A percentile compares a stretch with the other conserved stretches of the same genome.
Evolutionary conservation across 2,113 vertebrate genomes (phyloP).

Genomic region (Copsychus sechellarum): DNA sequence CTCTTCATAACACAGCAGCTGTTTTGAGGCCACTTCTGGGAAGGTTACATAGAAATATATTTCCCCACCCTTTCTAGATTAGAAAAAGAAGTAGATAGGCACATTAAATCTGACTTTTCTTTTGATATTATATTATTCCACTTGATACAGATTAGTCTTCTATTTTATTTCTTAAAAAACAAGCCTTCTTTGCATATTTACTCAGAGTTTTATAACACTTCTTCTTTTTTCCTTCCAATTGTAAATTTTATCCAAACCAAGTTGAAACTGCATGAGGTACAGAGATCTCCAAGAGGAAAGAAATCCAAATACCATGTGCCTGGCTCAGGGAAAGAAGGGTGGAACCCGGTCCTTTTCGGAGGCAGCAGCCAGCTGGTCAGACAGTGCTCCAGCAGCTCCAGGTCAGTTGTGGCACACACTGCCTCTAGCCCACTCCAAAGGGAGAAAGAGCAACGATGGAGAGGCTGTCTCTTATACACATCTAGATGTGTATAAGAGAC

Average conservation of each 20-base stretch:
- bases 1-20: not conserved
- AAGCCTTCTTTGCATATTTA: not conserved
- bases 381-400: not conserved
- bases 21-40: not conserved
- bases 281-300: not conserved
- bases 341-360: accelerated
- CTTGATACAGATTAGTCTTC: not conserved
- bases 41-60: not conserved
- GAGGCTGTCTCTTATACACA: too few relatives aligned
- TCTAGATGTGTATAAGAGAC: too few relatives aligned
- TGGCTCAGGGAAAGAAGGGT: accelerated
- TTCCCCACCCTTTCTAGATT: not conserved
- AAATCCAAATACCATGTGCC: not conserved
- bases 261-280: not conserved
- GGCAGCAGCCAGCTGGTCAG: not conserved
- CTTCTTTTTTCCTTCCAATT: not conserved
- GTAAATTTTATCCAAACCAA: not conserved
- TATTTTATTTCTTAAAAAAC: not conserved
- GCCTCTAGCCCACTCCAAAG: too few relatives aligned
- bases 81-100: not conserved
- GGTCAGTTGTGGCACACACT: not conserved
- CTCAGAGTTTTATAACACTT: not conserved
- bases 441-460: too few relatives aligned
- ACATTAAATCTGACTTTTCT: not conserved
- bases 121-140: not conserved